Base-by-base conservation (phyloP, 1,140 invertebrate species). In the Diuraphis noxia region DNA sequence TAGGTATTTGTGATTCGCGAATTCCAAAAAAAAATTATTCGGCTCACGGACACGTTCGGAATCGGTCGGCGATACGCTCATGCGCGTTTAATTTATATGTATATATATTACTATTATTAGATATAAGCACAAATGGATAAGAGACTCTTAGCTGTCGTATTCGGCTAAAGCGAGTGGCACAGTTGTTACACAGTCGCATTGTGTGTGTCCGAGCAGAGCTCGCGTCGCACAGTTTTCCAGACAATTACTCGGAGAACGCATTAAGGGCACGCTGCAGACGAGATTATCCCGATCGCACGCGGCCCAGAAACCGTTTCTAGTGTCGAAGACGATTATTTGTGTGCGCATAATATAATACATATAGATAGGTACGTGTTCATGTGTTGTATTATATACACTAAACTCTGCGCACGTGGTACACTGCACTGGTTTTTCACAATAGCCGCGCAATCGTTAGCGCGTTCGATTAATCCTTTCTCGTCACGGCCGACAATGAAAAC, bases 211-310 rank as follows among this genome's bases (percentile, higher is more conserved):
- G 56, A 72, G 56, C n/a, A n/a, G 19, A n/a, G n/a, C 19, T n/a
- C 19, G n/a, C 41, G 82, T 34, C 19, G 19, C 81, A 38, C 46
- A 52, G 21, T 86, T 38, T 46, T 52, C 34, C 85, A 36, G 46
- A 86, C 85, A 49, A 86, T 86, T 86, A 86, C 43, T 46, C 46
- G 85, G 46, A 86, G 23, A 38, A 52, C 85, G 85, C 85, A 86
- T 86, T 86, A 86, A 86, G 85, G 85, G 85, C 85, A 86, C 85
- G 34, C 46, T 34, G 85, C 30, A 49, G 84, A 86, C 49, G 43
- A 86, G 85, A 86, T 86, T 86, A 86, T 86, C 43, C 85, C 85
- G 84, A 86, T 10, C 43, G 43, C 84, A 86, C 43, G 84, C 43
- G 84, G 84, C 21, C 81, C 43, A 86, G 43, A 49, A 86, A 86